These are phyloP conservation scores for Microctonus hyperodae DNA, from an alignment of 2,888 invertebrate species.

Conservation along the genomic window DNA sequence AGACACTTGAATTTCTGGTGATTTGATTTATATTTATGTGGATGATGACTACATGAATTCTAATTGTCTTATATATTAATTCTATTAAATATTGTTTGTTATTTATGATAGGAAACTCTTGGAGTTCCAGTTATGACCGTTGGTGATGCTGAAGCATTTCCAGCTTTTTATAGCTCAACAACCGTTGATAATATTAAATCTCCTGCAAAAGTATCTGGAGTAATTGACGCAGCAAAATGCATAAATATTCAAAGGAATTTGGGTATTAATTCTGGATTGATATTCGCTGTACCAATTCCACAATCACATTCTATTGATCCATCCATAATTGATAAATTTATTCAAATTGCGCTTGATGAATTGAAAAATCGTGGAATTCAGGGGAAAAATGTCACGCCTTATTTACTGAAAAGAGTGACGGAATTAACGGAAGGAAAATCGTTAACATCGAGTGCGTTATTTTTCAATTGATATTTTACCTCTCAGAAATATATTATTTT, in stretches of 20 bases:
- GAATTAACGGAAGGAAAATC: conserved; percentile 84
- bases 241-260: conserved; percentile 68
- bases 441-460: conserved; percentile 81
- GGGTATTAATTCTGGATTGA: conserved; percentile 73
- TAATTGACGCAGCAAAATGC: conserved; percentile 77
- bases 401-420: conserved; percentile 79
- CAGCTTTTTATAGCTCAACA: conserved; percentile 88
- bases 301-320: conserved; percentile 70
- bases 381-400: conserved; percentile 95
- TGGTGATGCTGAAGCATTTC: conserved; percentile 76
- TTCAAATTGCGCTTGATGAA: conserved; percentile 72
- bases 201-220: conserved; percentile 72
- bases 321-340: conserved; percentile 72
- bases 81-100: conserved; percentile 3
- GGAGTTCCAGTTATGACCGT: conserved; percentile 89
- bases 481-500: neutral
- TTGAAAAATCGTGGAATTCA: conserved; percentile 69
- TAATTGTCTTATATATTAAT: neutral
- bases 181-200: conserved; percentile 73
- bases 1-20: conserved; percentile 92
- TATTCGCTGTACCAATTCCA: conserved; percentile 93
- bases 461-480: no score
- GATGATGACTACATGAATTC: neutral
- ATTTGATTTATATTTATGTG: neutral
- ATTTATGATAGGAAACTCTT: conserved; percentile 80